These are phyloP conservation scores for Drosophila antonietae DNA, from an alignment of 2,888 invertebrate species.

Conservation along the genomic window DNA sequence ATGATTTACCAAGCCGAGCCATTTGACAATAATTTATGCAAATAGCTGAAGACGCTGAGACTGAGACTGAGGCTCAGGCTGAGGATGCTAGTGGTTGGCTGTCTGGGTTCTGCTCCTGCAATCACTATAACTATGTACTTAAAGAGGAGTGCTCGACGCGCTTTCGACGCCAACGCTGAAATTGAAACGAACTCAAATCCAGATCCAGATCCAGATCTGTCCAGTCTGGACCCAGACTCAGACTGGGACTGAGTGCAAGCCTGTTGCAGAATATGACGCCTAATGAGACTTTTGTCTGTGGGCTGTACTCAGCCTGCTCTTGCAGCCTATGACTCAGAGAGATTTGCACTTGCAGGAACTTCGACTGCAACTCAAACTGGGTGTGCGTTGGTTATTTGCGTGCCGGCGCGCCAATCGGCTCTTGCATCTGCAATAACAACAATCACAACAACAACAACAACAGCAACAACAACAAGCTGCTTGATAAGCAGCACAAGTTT, in stretches of 20 bases:
- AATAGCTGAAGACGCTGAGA: slow-evolving; percentile 66
- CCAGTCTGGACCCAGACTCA: slow-evolving; percentile 16
- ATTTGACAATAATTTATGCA: slow-evolving; percentile 80
- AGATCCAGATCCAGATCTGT: slow-evolving; percentile 16
- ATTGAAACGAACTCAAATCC: slow-evolving; percentile 60
- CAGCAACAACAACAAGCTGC: slow-evolving; percentile 43
- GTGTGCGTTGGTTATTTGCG: slow-evolving; percentile 69
- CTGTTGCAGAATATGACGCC: slow-evolving; percentile 60
- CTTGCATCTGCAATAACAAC: slow-evolving; percentile 75
- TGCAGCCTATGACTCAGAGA: slow-evolving; percentile 59
- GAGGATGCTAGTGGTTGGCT: slow-evolving; percentile 25
- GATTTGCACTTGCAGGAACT: slow-evolving; percentile 62
- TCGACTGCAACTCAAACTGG: slow-evolving; percentile 38
- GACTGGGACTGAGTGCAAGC: slow-evolving; percentile 19
- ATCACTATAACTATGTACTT: slow-evolving; percentile 74
- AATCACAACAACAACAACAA: slow-evolving; percentile 48
- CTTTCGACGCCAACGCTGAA: slow-evolving; percentile 81
- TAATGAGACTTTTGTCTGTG: slow-evolving; percentile 78
- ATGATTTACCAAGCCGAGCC: slow-evolving; percentile 67
- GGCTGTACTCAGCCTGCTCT: slow-evolving; percentile 29
- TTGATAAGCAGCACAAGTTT: slow-evolving; percentile 66
- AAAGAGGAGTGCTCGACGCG: slow-evolving; percentile 76
- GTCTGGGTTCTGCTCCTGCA: slow-evolving; percentile 53
- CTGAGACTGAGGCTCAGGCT: slow-evolving; percentile 3
- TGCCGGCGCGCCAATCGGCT: slow-evolving; percentile 65